Base-by-base conservation (phyloP, 2,888 invertebrate species). In the Pharmacophagus antenor region DNA sequence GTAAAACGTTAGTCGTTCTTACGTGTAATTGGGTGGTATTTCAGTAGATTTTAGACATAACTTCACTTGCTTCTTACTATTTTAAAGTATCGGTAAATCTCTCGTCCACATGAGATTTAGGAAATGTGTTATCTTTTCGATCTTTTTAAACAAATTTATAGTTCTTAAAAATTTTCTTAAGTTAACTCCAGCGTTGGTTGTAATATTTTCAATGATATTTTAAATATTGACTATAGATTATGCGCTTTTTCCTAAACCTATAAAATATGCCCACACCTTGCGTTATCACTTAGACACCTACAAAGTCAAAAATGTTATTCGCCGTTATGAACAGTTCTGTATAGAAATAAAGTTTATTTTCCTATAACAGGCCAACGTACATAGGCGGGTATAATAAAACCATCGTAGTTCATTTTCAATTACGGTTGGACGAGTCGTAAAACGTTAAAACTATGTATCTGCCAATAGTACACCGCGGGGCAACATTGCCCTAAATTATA, bases 321-420 rank as follows among this genome's bases (percentile, higher is more conserved):
- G 41, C 50, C 7, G 8, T 18, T 42, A 31, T 44, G 50, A 20
- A 42, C 50, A 31, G 18, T 58, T 18, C 2, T 18, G 22, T 17
- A 21, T 0, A 23, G 2, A 3, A 15, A 15, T 56, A 51, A 37
- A 46, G 25, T 25, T 25, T 5, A 21, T 2, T 56, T 56, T 51
- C 18, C 46, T 37, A 7, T 2, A 37, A 15, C 37, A 41, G 31
- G 10, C 0, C 3, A 4, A 18, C 18, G 31, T 47, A 21, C 31
- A 21, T n/a, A 37, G 47, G 21, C 12, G 41, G 37, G 25, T 21
- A 52, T 47, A 49, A 55, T 56, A 66, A 67, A 67, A 71, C 70
- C 70, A 65, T 57, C 58, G 62, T 65, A 69, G 66, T 61, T 70
- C 65, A 68, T 73, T 76, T 77, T 73, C 74, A 77, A 79, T 77